Conservation (phyloP, 2,113 vertebrate genomes). For the Bubo blakistoni region DNA sequence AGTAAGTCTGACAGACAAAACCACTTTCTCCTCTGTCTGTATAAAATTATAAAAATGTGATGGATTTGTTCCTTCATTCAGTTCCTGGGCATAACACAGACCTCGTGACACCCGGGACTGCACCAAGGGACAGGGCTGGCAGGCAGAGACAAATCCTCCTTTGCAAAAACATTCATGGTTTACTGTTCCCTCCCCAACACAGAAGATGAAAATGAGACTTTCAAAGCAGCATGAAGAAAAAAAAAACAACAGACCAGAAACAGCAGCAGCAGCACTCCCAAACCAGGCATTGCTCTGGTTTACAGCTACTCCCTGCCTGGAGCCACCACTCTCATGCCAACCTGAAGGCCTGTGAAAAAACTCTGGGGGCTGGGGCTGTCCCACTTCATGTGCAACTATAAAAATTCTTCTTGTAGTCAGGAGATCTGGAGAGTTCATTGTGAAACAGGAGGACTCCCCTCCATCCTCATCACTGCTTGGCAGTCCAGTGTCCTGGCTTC, state of each 20-base stretch:
- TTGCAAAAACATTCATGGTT: not conserved
- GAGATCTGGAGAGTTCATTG: too few relatives aligned
- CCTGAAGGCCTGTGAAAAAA: accelerated
- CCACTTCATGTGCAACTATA: not conserved
- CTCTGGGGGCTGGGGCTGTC: not conserved
- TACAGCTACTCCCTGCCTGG: not conserved
- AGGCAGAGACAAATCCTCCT: not conserved
- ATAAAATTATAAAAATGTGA: not conserved
- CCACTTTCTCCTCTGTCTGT: not conserved
- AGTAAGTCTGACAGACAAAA: not conserved
- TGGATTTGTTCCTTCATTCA: not conserved
- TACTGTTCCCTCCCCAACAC: not conserved
- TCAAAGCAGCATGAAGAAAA: not conserved
- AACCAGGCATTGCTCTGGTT: accelerated
- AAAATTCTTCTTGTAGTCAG: not conserved
- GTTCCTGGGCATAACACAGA: too few relatives aligned
- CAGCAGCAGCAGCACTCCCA: not conserved
- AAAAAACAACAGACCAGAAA: not conserved
- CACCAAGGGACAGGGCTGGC: not conserved
- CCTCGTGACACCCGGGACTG: not conserved
- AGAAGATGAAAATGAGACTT: not conserved
- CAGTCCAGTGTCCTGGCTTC: not conserved
- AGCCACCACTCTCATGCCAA: not conserved
- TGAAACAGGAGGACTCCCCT: not conserved
- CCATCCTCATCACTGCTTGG: too few relatives aligned